Conservation (phyloP, 1,140 invertebrate species). For the Halotydeus destructor region DNA sequence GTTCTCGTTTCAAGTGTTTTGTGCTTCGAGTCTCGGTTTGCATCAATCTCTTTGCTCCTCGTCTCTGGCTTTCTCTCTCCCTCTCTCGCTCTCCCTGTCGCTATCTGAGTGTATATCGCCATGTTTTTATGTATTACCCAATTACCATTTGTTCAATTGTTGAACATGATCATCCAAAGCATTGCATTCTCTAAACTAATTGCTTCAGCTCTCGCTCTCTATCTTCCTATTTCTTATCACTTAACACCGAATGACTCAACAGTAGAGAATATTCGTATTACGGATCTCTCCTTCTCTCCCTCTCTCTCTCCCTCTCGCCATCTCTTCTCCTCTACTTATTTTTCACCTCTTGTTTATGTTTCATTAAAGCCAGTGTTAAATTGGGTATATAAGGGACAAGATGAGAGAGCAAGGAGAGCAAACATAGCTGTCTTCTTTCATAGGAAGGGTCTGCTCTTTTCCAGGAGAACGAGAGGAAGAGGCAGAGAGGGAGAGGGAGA, state of each 20-base stretch:
- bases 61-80: constrained; percentile 2
- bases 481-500: constrained; percentile 4
- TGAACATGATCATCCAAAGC: constrained; percentile 2
- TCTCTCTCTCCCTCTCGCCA: not conserved
- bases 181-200: no score
- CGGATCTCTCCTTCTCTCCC: not conserved
- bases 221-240: no score
- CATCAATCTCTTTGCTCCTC: not conserved
- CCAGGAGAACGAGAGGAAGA: not conserved
- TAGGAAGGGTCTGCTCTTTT: not conserved
- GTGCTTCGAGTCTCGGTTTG: not conserved
- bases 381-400: not conserved
- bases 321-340: not conserved
- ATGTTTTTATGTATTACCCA: no score
- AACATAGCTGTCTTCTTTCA: not conserved
- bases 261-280: no score
- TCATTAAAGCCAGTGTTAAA: not conserved
- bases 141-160: not conserved
- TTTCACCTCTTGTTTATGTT: not conserved
- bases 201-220: no score
- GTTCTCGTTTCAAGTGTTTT: not conserved
- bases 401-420: not conserved
- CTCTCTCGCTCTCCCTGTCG: not conserved
- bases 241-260: no score
- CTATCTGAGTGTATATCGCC: no score